phyloP scores from a whole-genome alignment of 1,140 invertebrate genomes.

The Drosophila ananassae region DNA sequence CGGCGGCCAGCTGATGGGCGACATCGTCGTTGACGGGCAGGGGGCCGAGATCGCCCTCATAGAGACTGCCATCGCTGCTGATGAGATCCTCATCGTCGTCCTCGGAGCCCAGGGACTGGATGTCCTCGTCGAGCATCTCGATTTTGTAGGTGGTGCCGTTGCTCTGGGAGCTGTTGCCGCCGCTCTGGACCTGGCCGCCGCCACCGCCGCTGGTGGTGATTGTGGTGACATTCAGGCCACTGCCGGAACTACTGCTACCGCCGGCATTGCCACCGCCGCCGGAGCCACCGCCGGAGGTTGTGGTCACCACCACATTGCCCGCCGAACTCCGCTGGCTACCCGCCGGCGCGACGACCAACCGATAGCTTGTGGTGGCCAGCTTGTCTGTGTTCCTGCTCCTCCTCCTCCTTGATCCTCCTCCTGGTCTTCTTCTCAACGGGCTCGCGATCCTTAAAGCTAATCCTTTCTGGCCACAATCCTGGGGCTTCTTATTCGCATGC shows the following conservation, averaged over 20 bases:
- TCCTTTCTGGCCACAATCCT: neutral
- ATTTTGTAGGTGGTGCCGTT: constrained; percentile 81
- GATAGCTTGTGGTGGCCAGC: constrained; percentile 78
- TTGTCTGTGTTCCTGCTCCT: constrained; percentile 24
- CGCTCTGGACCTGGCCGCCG: constrained; percentile 38
- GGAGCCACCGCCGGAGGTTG: constrained; percentile 20
- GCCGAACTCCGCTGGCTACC: constrained; percentile 52
- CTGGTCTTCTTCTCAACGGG: constrained; percentile 4
- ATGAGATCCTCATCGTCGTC: constrained; percentile 92
- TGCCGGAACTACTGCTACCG: constrained; percentile 37
- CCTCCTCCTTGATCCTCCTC: constrained; percentile 1
- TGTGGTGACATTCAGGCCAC: constrained; percentile 80
- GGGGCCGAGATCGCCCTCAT: constrained; percentile 91
- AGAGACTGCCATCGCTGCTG: constrained; percentile 89
- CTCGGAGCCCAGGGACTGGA: constrained; percentile 88
- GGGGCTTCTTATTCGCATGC: constrained; percentile 36
- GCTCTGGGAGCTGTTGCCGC: constrained; percentile 49
- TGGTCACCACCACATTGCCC: constrained; percentile 57
- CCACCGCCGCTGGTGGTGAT: constrained; percentile 66
- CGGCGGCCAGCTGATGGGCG: constrained; percentile 96
- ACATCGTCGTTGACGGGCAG: constrained; percentile 95
- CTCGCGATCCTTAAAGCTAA: constrained; percentile 1
- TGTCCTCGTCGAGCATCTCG: constrained; percentile 87
- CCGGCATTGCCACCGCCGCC: constrained; percentile 24
- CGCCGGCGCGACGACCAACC: constrained; percentile 68